A percentile compares a stretch with the other conserved stretches of the same genome.
These are phyloP conservation scores for Rhabdomys pumilio DNA, from an alignment of 2,797 vertebrate genomes.

Conservation along the genomic window DNA sequence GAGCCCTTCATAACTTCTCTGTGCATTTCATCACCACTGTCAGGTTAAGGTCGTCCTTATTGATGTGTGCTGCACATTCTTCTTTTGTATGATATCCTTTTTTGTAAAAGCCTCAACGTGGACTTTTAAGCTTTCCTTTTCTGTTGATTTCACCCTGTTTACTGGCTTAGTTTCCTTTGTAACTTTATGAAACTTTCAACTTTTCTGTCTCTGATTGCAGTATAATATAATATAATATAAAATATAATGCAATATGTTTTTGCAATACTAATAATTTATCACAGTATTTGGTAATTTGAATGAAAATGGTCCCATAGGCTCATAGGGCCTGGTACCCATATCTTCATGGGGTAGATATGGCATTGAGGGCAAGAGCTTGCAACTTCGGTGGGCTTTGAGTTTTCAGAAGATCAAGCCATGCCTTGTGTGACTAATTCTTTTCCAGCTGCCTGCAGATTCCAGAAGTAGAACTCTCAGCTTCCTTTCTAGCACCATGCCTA, in stretches of 20 bases:
- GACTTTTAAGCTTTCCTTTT: conserved; percentile 69
- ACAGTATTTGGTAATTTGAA: not conserved
- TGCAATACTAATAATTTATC: conserved; percentile 74
- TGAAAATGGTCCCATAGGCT: not conserved
- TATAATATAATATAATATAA: too few relatives aligned
- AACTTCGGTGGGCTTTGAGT: not conserved
- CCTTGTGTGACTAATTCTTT: not conserved
- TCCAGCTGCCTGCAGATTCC: not conserved
- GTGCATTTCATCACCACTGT: not conserved
- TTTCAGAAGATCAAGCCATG: not conserved
- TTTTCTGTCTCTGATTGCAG: conserved; percentile 68
- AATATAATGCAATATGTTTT: conserved; percentile 80
- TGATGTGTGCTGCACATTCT: conserved; percentile 63
- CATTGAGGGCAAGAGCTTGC: not conserved
- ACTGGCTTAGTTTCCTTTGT: conserved; percentile 64
- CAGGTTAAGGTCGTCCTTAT: conserved; percentile 66
- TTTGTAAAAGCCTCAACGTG: conserved; percentile 57
- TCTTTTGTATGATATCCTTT: conserved; percentile 69
- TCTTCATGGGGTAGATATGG: not conserved
- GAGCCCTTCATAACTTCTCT: not conserved
- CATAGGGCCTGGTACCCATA: not conserved
- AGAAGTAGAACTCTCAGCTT: not conserved
- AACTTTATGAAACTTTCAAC: conserved; percentile 49
- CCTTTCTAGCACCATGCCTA: not conserved
- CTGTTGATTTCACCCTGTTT: conserved; percentile 64